Conservation (phyloP, 2,888 invertebrate genomes). For the Scaptomyza polygonia region DNA sequence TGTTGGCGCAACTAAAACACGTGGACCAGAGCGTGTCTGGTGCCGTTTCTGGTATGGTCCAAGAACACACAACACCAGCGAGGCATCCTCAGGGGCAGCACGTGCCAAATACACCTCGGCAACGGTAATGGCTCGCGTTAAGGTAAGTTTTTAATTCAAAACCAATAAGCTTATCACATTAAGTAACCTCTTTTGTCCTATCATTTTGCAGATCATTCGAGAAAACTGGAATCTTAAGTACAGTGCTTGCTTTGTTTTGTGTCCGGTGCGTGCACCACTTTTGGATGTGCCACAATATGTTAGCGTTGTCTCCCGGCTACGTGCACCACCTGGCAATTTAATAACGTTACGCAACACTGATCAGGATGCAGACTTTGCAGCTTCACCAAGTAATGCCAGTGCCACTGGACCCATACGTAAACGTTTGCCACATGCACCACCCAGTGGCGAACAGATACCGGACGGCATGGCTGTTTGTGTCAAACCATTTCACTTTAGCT, state of each 20-base stretch:
- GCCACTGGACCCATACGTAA: slow-evolving; percentile 7
- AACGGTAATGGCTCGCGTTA: slow-evolving; percentile 90
- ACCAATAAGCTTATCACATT: background rate
- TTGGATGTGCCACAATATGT: slow-evolving; percentile 88
- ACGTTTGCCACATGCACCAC: slow-evolving; percentile 49
- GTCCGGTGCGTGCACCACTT: slow-evolving; percentile 88
- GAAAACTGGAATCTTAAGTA: slow-evolving; percentile 98
- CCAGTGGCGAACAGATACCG: slow-evolving; percentile 79
- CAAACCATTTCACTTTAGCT: slow-evolving; percentile 95
- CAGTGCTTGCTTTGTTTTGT: slow-evolving; percentile 95
- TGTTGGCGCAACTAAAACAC: slow-evolving; percentile 94
- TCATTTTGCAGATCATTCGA: slow-evolving; percentile 88
- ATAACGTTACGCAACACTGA: slow-evolving; percentile 87
- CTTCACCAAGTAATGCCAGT: slow-evolving; percentile 18
- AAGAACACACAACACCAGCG: slow-evolving; percentile 47
- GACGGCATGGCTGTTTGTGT: slow-evolving; percentile 92
- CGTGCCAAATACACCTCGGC: slow-evolving; percentile 85
- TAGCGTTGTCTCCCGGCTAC: slow-evolving; percentile 88
- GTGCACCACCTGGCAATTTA: slow-evolving; percentile 88
- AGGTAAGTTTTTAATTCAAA: slow-evolving; percentile 84
- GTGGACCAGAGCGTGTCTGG: slow-evolving; percentile 92
- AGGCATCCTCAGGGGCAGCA: slow-evolving; percentile 26
- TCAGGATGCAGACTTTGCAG: slow-evolving; percentile 82
- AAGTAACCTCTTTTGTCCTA: background rate
- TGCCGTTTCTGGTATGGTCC: slow-evolving; percentile 91